Evolutionary conservation across 30 jellyfish, hydroid and myxozoan species (phyloP), one percentile per base, ranked within the genome.

Genomic region (Calvadosia cruxmelitensis): DNA sequence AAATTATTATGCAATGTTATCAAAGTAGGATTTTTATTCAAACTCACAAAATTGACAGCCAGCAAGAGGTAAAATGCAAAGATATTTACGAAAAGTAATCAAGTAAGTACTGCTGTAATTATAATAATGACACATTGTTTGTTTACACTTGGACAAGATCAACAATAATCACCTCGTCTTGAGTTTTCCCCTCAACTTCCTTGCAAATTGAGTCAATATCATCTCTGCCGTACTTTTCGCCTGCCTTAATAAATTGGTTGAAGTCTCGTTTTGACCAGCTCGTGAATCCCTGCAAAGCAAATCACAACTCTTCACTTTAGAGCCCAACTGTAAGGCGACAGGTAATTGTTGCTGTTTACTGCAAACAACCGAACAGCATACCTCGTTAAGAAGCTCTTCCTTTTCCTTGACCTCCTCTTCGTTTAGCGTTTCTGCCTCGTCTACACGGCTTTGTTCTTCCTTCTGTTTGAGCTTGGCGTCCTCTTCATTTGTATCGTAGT

Each of bases 141-240:
- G n/a, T n/a, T n/a, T n/a, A n/a, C n/a, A n/a, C n/a, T n/a, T n/a
- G n/a, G n/a, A n/a, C n/a, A n/a, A n/a, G n/a, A n/a, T n/a, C n/a
- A n/a, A n/a, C n/a, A n/a, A n/a, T n/a, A n/a, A n/a, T n/a, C 27
- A 91, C 99, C 79, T 91, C 99, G 29, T 78, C 94, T 23, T 83
- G 93, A n/a, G 93, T 77, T 74, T 91, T 91, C 53, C 95, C 95
- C 57, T 91, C 99, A 20, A 91, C 95, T 52, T 91, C 99, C 62
- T 83, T 82, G 72, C 93, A 78, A 71, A 91, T 83, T 25, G 65
- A 68, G 31, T 82, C 84, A 63, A 70, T 76, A 42, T 91, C 95
- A 75, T 91, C 99, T 42, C 95, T 79, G 0, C 99, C 99, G 67
- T 82, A 91, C 62, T 91, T 91, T 57, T 91, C 99, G 28, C 95